Conservation (phyloP, 2,113 vertebrate species). For the Cyphomyrus plagiostoma region DNA sequence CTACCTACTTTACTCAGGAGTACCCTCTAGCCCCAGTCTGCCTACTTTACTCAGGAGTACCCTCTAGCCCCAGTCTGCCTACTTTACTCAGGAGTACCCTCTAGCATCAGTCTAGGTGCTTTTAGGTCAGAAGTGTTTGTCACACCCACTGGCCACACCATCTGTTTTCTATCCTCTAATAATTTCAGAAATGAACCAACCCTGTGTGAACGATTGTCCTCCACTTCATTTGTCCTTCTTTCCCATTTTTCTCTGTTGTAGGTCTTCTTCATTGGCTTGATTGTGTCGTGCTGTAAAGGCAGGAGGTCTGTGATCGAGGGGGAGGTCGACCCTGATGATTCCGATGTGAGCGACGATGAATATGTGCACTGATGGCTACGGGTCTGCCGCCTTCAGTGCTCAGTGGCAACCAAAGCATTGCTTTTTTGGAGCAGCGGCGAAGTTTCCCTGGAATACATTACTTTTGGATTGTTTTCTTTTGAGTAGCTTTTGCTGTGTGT, state of each 20-base stretch:
- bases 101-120: neutral
- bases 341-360: constrained; percentile 88
- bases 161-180: neutral
- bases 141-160: neutral
- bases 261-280: constrained; percentile 86
- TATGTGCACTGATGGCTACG: constrained; percentile 49
- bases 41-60: neutral
- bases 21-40: neutral
- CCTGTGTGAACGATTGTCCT: neutral
- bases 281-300: constrained; percentile 90
- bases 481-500: constrained; percentile 7
- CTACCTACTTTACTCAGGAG: neutral
- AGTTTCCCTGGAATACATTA: neutral
- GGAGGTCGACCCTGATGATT: constrained; percentile 87
- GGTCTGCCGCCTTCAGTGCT: neutral
- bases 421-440: neutral
- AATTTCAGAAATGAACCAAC: neutral
- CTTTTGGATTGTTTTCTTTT: neutral
- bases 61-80: neutral
- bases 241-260: constrained; percentile 35
- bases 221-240: neutral
- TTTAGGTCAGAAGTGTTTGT: neutral
- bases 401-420: neutral
- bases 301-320: constrained; percentile 96
- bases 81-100: neutral